Evolutionary conservation across 1,140 invertebrate genomes (phyloP), one percentile per base, ranked within the genome.

Genomic region (Heliconius eleuchia): DNA sequence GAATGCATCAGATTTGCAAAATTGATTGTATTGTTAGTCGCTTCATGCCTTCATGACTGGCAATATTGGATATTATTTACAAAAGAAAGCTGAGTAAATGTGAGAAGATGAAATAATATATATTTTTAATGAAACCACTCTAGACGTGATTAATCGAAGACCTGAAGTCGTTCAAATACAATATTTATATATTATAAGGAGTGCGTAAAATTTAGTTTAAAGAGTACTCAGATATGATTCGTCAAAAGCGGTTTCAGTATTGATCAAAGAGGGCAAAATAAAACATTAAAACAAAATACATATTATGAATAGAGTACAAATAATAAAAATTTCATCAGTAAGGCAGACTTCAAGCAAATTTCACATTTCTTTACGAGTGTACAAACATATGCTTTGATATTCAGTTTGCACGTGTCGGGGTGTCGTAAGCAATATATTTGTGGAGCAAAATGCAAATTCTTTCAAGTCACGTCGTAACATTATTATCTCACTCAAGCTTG

Each of bases 291-390:
- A 66, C 60, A 66, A 66, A 66, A 66, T 66, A 66, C 4, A 66
- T 66, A 66, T 66, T 30, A 66, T 66, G 23, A 30, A 30, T 66
- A 60, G n/a, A 18, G 27, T 66, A 66, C 11, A 66, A 66, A 66
- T 66, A 9, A 76, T 83, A 83, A 79, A 84, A 85, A 84, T 89
- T 93, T 94, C 92, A 94, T 93, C 93, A 94, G 93, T 91, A 93
- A 94, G 91, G 92, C 92, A 93, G 92, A 94, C 92, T 77, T 77
- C 73, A 78, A 81, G 77, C 78, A 37, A 76, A 70, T 2, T 52
- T 78, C 55, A 60, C 23, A 57, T 71, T 73, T 80, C 81, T 85
- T 57, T 57, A n/a, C 80, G 79, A 86, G 82, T 82, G 27, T 84
- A 84, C 83, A 89, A 84, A 86, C 80, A 76, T 76, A 79, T 34